These are phyloP conservation scores for Caenorhabditis sp. DNA, from an alignment of 2,888 invertebrate genomes.

Conservation along the genomic window DNA sequence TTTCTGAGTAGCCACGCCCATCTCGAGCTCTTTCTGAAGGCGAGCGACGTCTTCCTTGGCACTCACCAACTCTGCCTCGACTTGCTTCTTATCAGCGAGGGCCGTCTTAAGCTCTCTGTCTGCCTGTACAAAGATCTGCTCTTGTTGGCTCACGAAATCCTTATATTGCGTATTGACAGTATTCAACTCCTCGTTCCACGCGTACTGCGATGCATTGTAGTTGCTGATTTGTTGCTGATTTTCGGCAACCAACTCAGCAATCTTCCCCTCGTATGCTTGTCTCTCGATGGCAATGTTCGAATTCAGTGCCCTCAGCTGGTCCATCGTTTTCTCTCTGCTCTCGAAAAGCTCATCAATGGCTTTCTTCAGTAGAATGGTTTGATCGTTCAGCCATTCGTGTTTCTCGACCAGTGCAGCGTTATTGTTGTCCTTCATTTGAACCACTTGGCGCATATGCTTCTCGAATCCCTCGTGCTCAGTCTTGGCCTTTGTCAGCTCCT, in stretches of 20 bases:
- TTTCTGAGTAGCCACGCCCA: too few relatives aligned
- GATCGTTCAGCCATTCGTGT: neutral
- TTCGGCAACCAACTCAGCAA: neutral
- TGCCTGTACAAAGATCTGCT: too few relatives aligned
- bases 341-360: conserved; percentile 15
- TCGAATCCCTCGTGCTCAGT: neutral
- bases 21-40: neutral
- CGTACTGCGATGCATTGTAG: neutral
- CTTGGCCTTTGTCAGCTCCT: neutral
- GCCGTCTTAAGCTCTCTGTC: too few relatives aligned
- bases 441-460: neutral
- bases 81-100: too few relatives aligned
- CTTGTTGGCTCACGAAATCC: too few relatives aligned
- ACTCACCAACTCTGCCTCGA: neutral
- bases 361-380: neutral
- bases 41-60: neutral
- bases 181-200: neutral
- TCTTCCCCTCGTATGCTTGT: neutral
- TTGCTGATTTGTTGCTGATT: neutral
- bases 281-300: neutral
- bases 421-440: neutral
- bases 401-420: neutral
- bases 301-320: neutral
- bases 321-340: conserved; percentile 12
- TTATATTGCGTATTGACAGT: too few relatives aligned